Percentiles rank a stretch among this genome's conserved stretches.
These are phyloP conservation scores for Bombus sylvicola DNA, from an alignment of 1,140 invertebrate species.

Conservation along the genomic window DNA sequence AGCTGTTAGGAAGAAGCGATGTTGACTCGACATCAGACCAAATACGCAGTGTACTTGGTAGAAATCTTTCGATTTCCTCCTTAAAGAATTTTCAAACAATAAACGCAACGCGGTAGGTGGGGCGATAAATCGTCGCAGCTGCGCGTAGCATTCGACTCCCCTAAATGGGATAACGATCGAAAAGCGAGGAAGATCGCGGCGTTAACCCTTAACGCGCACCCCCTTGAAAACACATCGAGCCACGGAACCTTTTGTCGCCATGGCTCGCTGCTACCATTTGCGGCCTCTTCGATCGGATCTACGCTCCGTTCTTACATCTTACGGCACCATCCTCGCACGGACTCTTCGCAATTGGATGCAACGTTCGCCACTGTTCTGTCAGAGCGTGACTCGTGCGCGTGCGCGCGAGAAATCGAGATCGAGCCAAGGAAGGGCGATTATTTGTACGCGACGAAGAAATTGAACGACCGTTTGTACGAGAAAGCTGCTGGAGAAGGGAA, in stretches of 20 bases:
- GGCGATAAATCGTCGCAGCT: constrained; percentile 50
- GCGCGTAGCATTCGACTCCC: constrained; percentile 55
- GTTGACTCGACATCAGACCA: background rate
- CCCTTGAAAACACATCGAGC: constrained; percentile 60
- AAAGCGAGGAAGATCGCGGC: constrained; percentile 53
- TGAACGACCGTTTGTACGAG: constrained; percentile 21
- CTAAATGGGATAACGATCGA: constrained; percentile 69
- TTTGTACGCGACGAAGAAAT: constrained; percentile 39
- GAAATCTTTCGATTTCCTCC: background rate
- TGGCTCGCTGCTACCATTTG: constrained; percentile 56
- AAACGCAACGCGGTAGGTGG: background rate
- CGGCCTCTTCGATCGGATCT: constrained; percentile 62
- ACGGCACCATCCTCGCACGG: constrained; percentile 31
- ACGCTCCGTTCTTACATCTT: constrained; percentile 49
- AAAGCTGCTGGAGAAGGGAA: background rate
- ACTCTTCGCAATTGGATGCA: constrained; percentile 41
- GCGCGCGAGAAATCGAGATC: constrained; percentile 17
- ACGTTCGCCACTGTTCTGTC: constrained; percentile 68
- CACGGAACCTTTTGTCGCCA: constrained; percentile 56
- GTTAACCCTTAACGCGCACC: constrained; percentile 41
- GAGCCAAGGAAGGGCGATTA: constrained; percentile 33
- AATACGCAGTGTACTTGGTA: too few relatives aligned
- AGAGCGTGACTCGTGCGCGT: constrained; percentile 8
- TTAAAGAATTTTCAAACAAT: background rate
- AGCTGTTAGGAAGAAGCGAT: background rate